Conservation (phyloP, 2,888 invertebrate species). For the Eupithecia vulgata region DNA sequence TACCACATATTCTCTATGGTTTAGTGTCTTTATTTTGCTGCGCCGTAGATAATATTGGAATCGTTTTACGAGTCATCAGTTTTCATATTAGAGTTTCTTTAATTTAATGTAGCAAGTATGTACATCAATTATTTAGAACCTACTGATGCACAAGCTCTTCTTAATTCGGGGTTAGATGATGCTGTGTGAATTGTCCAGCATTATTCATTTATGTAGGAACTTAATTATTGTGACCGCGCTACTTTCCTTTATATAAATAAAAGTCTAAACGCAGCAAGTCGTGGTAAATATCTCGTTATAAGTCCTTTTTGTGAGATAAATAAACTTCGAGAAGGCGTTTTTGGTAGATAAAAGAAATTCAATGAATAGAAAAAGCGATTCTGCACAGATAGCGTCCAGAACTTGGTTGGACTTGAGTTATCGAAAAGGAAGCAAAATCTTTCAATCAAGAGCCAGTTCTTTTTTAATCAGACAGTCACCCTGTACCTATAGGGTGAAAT, state of each 20-base stretch:
- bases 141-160: too few species aligned
- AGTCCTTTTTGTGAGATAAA: not conserved
- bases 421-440: not conserved
- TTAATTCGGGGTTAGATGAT: too few species aligned
- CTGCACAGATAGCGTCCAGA: not conserved
- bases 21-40: not conserved
- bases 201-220: not conserved
- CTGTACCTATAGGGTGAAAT: slow-evolving; percentile 40
- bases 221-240: not conserved
- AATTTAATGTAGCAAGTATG: not conserved
- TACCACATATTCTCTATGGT: not conserved
- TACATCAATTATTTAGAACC: too few species aligned
- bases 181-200: too few species aligned
- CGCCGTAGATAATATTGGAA: not conserved
- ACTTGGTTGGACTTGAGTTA: not conserved
- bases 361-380: not conserved
- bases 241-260: not conserved
- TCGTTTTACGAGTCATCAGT: not conserved
- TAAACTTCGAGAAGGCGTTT: not conserved
- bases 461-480: slow-evolving; percentile 30
- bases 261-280: not conserved
- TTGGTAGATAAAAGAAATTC: not conserved
- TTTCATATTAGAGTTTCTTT: not conserved
- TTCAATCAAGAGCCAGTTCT: not conserved
- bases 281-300: not conserved